A percentile compares a stretch with the other conserved stretches of the same genome.
Evolutionary conservation across 2,113 vertebrate species (phyloP).

Genomic region (Malurus cyaneus): DNA sequence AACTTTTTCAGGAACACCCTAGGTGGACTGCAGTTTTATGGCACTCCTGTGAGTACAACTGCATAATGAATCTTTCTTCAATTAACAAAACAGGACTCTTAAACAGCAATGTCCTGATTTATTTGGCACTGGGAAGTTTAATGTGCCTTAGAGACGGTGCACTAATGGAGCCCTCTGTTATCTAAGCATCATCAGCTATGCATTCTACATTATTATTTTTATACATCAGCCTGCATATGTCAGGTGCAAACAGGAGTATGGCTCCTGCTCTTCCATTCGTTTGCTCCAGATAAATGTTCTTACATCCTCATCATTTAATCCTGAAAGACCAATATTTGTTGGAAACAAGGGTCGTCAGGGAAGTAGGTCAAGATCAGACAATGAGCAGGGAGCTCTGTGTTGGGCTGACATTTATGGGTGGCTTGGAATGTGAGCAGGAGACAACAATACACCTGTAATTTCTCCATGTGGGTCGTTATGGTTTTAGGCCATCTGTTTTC

Average conservation of each 20-base stretch:
- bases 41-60: neutral
- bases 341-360: neutral
- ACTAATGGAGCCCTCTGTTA: neutral
- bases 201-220: neutral
- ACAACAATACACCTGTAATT: neutral
- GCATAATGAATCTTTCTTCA: conserved; percentile 16
- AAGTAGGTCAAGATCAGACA: conserved; percentile 11
- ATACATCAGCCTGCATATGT: neutral
- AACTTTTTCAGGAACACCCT: neutral
- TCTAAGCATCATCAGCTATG: neutral
- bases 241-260: neutral
- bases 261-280: accelerated
- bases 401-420: neutral
- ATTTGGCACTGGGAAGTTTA: neutral
- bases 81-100: neutral
- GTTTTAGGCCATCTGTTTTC: neutral
- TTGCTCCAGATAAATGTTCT: neutral
- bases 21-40: neutral
- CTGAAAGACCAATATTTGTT: neutral
- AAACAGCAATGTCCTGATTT: neutral
- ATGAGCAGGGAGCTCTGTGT: neutral
- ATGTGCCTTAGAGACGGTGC: neutral
- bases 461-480: neutral
- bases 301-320: neutral
- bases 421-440: neutral